phyloP scores from a whole-genome alignment of 2,797 vertebrate genomes.

The Acipenser ruthenus region DNA sequence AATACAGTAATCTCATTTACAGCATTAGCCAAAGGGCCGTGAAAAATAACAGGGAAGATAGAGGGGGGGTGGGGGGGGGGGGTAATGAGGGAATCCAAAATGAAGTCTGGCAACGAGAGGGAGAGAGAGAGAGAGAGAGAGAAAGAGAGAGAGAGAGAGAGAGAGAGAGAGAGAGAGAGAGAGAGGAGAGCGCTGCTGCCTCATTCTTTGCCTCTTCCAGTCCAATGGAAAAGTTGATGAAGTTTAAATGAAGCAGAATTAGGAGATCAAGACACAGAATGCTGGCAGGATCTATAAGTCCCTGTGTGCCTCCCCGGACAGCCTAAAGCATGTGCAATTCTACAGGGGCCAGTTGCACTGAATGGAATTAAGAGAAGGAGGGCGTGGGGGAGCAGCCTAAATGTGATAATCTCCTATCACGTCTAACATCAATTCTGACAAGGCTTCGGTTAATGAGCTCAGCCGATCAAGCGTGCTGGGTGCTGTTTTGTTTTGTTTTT shows the following conservation, averaged over 20 bases:
- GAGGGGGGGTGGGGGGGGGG: slow-evolving; percentile 41
- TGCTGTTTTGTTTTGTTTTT: slow-evolving; percentile 33
- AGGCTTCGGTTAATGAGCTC: slow-evolving; percentile 90
- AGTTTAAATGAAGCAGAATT: slow-evolving; percentile 99
- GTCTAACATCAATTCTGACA: slow-evolving; percentile 82
- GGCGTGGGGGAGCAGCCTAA: slow-evolving; percentile 66
- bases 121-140: slow-evolving; percentile 49
- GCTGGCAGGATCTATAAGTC: slow-evolving; percentile 54
- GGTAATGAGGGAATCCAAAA: slow-evolving; percentile 37
- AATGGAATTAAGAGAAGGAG: slow-evolving; percentile 3
- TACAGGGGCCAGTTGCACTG: slow-evolving; percentile 37
- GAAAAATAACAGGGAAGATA: slow-evolving; percentile 54
- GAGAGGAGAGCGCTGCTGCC: slow-evolving; percentile 58
- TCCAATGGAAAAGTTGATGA: slow-evolving; percentile 99
- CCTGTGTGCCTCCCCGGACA: slow-evolving; percentile 45
- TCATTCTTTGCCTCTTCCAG: slow-evolving; percentile 93
- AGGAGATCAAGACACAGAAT: slow-evolving; percentile 80
- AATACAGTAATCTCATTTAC: slow-evolving; percentile 99
- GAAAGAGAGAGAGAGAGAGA: slow-evolving; percentile 41
- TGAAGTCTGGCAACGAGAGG: slow-evolving; percentile 65
- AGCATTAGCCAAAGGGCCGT: slow-evolving; percentile 74
- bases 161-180: slow-evolving; percentile 45
- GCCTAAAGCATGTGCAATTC: slow-evolving; percentile 62
- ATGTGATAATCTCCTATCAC: slow-evolving; percentile 98
- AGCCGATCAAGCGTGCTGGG: slow-evolving; percentile 75